phyloP scores from a whole-genome alignment of 2,888 invertebrate genomes.

The Meloe dianella region DNA sequence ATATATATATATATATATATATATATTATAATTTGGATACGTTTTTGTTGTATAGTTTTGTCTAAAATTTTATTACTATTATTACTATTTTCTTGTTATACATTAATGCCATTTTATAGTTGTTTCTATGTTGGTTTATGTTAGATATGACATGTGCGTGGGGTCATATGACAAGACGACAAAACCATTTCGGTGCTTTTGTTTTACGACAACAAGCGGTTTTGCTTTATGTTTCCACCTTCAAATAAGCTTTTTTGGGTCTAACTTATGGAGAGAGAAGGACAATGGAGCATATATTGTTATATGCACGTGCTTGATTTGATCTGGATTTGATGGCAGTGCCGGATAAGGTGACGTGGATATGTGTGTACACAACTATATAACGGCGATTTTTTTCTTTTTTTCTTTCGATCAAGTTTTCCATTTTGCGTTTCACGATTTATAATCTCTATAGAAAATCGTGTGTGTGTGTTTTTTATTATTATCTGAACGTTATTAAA shows the following conservation, averaged over 20 bases:
- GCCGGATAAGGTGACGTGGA: background rate
- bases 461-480: background rate
- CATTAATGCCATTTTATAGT: constrained; percentile 17
- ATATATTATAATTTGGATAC: no score
- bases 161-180: constrained; percentile 20
- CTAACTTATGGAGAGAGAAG: background rate
- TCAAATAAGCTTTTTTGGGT: constrained; percentile 28
- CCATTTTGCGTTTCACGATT: constrained; percentile 21
- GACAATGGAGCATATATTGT: constrained; percentile 27
- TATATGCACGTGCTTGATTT: constrained; percentile 33
- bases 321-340: constrained; percentile 32
- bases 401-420: constrained; percentile 26
- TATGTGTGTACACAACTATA: background rate
- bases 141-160: constrained; percentile 9
- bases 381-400: constrained; percentile 27
- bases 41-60: background rate
- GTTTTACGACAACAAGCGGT: constrained; percentile 36
- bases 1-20: no score
- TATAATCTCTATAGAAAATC: constrained; percentile 16
- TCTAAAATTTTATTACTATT: background rate
- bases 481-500: constrained; percentile 19
- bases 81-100: background rate
- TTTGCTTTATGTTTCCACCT: constrained; percentile 33
- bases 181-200: constrained; percentile 24
- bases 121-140: constrained; percentile 6